Percentiles rank a stretch among this genome's conserved stretches.
These are phyloP conservation scores for Scyliorhinus canicula DNA, from an alignment of 2,797 vertebrate genomes.

Conservation along the genomic window DNA sequence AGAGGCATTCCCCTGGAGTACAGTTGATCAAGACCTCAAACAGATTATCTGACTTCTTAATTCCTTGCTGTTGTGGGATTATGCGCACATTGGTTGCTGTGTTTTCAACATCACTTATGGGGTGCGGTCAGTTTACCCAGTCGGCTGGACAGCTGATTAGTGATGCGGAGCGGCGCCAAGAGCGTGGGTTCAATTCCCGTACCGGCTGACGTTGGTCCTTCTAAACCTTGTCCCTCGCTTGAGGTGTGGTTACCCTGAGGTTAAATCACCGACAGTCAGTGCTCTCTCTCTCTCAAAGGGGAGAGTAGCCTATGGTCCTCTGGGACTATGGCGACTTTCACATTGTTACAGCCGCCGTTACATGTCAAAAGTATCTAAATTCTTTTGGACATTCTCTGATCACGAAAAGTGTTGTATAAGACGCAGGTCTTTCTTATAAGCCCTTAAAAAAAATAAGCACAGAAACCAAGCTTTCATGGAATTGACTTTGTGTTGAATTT, in stretches of 20 bases:
- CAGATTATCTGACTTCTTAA: neutral
- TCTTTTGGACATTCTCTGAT: neutral
- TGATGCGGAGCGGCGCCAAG: no score
- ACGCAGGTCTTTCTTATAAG: neutral
- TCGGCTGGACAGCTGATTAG: no score
- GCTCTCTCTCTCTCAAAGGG: no score
- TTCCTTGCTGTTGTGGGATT: neutral
- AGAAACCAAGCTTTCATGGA: neutral
- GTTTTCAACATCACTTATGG: no score
- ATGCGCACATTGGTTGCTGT: neutral
- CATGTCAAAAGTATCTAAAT: neutral
- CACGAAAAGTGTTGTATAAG: neutral
- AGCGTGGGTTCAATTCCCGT: no score
- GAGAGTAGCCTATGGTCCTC: no score
- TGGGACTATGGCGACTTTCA: no score
- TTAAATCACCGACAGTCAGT: no score
- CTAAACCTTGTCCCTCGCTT: no score
- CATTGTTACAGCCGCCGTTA: neutral
- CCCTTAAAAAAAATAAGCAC: neutral
- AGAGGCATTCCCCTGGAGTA: neutral
- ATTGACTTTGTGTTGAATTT: neutral
- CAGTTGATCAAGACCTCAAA: neutral
- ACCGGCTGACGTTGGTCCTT: no score
- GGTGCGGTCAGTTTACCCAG: no score
- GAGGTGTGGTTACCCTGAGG: no score